phyloP scores from a whole-genome alignment of 35 echinoderm and acorn worm genomes.

The Eucidaris tribuloides region DNA sequence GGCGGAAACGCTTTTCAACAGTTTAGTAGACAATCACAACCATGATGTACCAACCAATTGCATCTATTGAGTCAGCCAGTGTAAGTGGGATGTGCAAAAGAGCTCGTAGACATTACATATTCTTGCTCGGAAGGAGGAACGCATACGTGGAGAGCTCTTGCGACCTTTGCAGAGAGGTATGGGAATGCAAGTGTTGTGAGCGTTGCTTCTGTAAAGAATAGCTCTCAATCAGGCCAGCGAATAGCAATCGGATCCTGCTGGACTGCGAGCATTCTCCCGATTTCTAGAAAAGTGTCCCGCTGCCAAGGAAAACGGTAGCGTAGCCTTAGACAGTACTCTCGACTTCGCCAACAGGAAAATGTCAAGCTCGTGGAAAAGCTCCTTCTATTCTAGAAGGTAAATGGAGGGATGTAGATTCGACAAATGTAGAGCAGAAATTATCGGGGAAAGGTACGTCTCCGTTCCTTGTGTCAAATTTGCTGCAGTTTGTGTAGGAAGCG shows the following conservation, averaged over 20 bases:
- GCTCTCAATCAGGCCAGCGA: neutral
- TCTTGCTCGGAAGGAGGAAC: neutral
- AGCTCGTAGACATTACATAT: conserved; percentile 18
- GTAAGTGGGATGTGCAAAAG: neutral
- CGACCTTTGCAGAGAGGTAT: neutral
- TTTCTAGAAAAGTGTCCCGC: neutral
- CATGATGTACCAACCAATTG: no score
- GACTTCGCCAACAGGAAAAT: conserved; percentile 17
- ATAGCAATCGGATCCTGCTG: neutral
- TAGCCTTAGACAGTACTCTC: neutral
- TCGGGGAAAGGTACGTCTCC: neutral
- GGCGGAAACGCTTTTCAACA: no score
- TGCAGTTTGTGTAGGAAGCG: neutral
- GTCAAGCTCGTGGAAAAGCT: conserved; percentile 25
- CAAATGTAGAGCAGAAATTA: neutral
- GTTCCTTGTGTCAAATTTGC: conserved; percentile 11
- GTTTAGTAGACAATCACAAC: no score
- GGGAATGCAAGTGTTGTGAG: conserved; percentile 27
- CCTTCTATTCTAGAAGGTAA: neutral
- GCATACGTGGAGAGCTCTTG: conserved; percentile 1
- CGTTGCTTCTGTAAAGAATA: neutral
- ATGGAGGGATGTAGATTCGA: conserved; percentile 5
- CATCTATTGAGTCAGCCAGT: no score
- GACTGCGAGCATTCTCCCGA: neutral
- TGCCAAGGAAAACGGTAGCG: neutral